Percentiles rank a stretch among this genome's conserved stretches.
phyloP scores from a whole-genome alignment of 2,888 invertebrate species.

The Hanleya hanleyi region DNA sequence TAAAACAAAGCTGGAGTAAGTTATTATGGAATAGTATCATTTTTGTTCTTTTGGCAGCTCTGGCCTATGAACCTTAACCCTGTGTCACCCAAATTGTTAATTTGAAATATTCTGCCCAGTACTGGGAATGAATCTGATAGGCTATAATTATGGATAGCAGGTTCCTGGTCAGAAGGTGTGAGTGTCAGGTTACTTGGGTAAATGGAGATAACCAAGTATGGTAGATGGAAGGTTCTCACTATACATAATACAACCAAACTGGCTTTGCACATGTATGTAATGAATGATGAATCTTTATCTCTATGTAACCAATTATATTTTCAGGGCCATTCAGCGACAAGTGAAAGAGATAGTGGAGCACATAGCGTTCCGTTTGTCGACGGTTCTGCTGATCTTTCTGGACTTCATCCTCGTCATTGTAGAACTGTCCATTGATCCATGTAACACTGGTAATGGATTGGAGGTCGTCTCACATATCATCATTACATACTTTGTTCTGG shows the following conservation, averaged over 20 bases:
- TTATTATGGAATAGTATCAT: no score
- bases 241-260: no score
- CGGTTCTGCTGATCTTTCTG: constrained; percentile 60
- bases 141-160: no score
- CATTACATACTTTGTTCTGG: constrained; percentile 73
- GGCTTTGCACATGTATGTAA: not conserved
- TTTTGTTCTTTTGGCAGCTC: no score
- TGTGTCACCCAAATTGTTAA: no score
- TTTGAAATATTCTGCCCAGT: no score
- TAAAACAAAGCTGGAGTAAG: constrained; percentile 44
- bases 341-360: constrained; percentile 58
- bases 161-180: no score
- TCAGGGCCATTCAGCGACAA: constrained; percentile 50
- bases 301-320: constrained; percentile 23
- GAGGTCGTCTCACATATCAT: constrained; percentile 72
- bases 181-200: not conserved
- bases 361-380: constrained; percentile 61
- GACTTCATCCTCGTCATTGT: constrained; percentile 65
- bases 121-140: no score
- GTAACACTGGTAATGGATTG: constrained; percentile 44
- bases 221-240: no score
- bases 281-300: not conserved
- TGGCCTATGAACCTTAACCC: no score
- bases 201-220: not conserved
- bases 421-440: constrained; percentile 50